Evolutionary conservation across 64 coral and sea anemone species (phyloP), one percentile per base, ranked within the genome.

Genomic region (Porites lutea): DNA sequence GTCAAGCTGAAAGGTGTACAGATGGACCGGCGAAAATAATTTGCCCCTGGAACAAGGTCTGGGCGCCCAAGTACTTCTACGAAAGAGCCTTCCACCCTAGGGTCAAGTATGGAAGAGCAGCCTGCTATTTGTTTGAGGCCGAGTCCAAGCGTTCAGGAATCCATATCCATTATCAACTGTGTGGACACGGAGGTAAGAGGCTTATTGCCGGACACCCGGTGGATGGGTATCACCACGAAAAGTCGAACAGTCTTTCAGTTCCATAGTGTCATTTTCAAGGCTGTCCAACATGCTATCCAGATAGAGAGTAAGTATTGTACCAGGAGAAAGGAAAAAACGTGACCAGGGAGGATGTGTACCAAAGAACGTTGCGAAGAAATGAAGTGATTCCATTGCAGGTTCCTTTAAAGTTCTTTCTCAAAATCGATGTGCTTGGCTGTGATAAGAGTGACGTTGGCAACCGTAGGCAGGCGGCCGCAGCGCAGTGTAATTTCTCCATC

Each of bases 171-270:
- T 64, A 69, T n/a, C 45, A 66, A 5, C 63, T 47, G 1, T 86
- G 82, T 44, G 62, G 64, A 18, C 64, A 69, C 16, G 82, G 82
- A 4, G 45, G 82, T 57, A 37, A 83, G 57, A 20, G 58, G 47
- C 6, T n/a, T 4, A 49, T 83, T 12, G 80, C n/a, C 2, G 80
- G 59, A 7, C 1, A 15, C 5, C 55, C n/a, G 1, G 80, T 83
- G 1, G 59, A 83, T 65, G 80, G 55, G 0, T 83, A 43, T 45
- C 37, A 83, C 6, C 21, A 1, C 16, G 18, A 1, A 4, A 65
- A 59, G 58, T 4, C 71, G 72, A 21, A 72, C 83, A 2, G 65
- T 87, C 16, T 86, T 86, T 11, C 83, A 86, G 64, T 86, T n/a
- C 16, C 67, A 88, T 18, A 52, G 48, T 88, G 69, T 59, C 47